Evolutionary conservation across 2,888 invertebrate genomes (phyloP), one percentile per base, ranked within the genome.

Genomic region (Amiota minor): DNA sequence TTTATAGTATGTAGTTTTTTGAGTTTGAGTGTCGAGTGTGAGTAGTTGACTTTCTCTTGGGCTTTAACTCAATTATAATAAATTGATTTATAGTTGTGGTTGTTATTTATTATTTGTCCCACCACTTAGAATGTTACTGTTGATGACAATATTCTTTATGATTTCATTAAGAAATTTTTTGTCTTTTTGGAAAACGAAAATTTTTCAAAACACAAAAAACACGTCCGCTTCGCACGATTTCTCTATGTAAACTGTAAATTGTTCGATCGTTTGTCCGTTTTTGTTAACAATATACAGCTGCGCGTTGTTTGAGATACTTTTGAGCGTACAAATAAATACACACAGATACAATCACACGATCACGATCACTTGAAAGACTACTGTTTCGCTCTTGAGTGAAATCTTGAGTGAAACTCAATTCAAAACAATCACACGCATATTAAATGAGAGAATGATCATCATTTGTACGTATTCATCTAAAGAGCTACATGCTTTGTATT

Each of bases 231-330:
- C 64, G 59, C 65, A 59, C 78, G 65, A 77, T 74, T 80, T 83
- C 79, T 77, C 79, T 81, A 85, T 81, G 79, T 77, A 86, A 83
- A 87, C 85, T 86, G 79, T 77, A 86, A 83, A 87, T 84, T 86
- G 86, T 82, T 81, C 77, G 74, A n/a, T 50, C 76, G 72, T 23
- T 35, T 35, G 2, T 35, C 35, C 35, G 35, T 35, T 35, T 35
- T 35, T 35, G 35, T 35, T 35, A 35, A 35, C 35, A 35, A 35
- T 35, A 35, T 35, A 35, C 35, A 35, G 35, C 35, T 35, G 35
- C 35, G 35, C 35, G 6, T 35, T 35, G 35, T 35, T 35, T 35
- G 35, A 35, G 35, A 35, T 35, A 35, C 35, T 35, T 35, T 35
- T 35, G 2, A 35, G 6, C 2, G 6, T 8, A 35, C 72, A 47